Conservation (phyloP, 1,140 invertebrate genomes). For the Ips typographus region DNA sequence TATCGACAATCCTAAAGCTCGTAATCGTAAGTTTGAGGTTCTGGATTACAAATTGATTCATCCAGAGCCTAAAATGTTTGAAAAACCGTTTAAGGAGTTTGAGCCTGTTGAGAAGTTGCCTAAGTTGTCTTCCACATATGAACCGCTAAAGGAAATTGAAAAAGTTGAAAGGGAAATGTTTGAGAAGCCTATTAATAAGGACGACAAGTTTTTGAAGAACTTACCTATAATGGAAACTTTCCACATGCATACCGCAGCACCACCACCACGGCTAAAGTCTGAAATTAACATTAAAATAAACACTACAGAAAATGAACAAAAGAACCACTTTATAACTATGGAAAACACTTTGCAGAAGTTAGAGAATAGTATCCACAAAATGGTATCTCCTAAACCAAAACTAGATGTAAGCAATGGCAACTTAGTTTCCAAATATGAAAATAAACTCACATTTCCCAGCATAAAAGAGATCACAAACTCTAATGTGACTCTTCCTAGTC, state of each 20-base stretch:
- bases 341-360: not conserved
- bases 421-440: not conserved
- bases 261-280: too few relatives aligned
- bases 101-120: slow-evolving; percentile 21
- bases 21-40: slow-evolving; percentile 38
- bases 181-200: slow-evolving; percentile 9
- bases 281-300: too few relatives aligned
- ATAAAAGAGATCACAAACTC: too few relatives aligned
- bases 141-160: slow-evolving; percentile 30
- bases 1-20: slow-evolving; percentile 21
- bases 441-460: not conserved
- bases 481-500: too few relatives aligned
- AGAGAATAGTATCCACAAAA: not conserved
- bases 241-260: not conserved
- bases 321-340: not conserved
- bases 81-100: slow-evolving; percentile 23
- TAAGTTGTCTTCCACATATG: slow-evolving; percentile 13
- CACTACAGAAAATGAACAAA: too few relatives aligned
- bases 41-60: slow-evolving; percentile 34
- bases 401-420: too few relatives aligned
- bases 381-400: too few relatives aligned
- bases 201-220: slow-evolving; percentile 1
- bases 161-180: slow-evolving; percentile 29
- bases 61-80: slow-evolving; percentile 6
- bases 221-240: slow-evolving; percentile 9